Conservation (phyloP, 2,888 invertebrate species). For the Bruchidius siliquastri region DNA sequence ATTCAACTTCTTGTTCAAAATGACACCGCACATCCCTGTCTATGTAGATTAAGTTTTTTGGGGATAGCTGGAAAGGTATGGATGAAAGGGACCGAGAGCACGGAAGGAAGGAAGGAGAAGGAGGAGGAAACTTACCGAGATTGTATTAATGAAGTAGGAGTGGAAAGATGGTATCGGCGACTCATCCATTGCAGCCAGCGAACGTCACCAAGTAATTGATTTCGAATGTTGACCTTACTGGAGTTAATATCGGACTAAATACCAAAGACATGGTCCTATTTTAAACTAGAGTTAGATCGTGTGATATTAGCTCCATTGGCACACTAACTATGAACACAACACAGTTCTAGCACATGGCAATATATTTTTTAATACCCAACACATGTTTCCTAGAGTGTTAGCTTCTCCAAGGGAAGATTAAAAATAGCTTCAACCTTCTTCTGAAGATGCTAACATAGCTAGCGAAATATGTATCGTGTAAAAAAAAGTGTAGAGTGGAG, state of each 20-base stretch:
- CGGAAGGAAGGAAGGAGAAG: neutral
- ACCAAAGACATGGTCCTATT: neutral
- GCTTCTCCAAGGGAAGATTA: too few relatives aligned
- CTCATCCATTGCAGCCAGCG: slow-evolving; percentile 6
- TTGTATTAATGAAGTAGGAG: slow-evolving; percentile 32
- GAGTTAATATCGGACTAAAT: slow-evolving; percentile 28
- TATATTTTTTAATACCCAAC: too few relatives aligned
- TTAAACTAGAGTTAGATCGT: neutral
- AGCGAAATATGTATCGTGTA: too few relatives aligned
- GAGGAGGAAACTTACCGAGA: slow-evolving; percentile 7
- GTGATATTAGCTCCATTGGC: too few relatives aligned
- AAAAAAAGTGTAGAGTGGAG: too few relatives aligned
- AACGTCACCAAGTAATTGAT: slow-evolving; percentile 36
- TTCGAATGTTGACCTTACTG: slow-evolving; percentile 35
- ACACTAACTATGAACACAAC: too few relatives aligned
- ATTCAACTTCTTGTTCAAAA: too few relatives aligned
- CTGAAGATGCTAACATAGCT: too few relatives aligned
- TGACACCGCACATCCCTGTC: neutral
- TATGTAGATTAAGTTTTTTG: neutral
- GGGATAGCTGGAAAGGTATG: neutral
- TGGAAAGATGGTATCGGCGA: slow-evolving; percentile 31
- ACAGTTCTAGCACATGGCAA: too few relatives aligned
- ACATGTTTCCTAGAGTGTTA: too few relatives aligned
- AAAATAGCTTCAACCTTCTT: too few relatives aligned
- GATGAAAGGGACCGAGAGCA: neutral